Evolutionary conservation across 2,113 vertebrate genomes (phyloP).

Genomic region (Nansenia antarctica): DNA sequence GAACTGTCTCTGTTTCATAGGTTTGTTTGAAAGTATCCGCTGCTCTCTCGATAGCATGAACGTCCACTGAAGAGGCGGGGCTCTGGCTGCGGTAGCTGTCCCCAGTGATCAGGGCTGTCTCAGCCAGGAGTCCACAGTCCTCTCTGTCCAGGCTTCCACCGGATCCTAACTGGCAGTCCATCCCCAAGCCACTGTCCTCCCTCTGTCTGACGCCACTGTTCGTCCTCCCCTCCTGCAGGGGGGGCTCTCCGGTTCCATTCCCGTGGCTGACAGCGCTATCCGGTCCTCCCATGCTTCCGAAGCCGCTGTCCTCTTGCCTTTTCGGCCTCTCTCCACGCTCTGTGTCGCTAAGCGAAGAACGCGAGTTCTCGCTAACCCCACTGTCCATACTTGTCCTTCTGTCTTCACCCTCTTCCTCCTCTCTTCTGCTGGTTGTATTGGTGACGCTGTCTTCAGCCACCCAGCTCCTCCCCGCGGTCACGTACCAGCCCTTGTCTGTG

Average conservation of each 20-base stretch:
- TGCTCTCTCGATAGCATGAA: slow-evolving; percentile 11
- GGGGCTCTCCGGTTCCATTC: slow-evolving; percentile 38
- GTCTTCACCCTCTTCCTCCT: slow-evolving; percentile 31
- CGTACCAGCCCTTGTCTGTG: slow-evolving; percentile 73
- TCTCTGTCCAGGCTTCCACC: slow-evolving; percentile 41
- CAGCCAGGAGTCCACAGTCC: slow-evolving; percentile 28
- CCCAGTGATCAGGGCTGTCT: slow-evolving; percentile 10
- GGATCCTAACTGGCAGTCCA: slow-evolving; percentile 40
- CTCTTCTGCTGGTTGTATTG: neutral
- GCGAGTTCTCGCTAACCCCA: slow-evolving; percentile 56
- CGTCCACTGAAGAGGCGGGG: slow-evolving; percentile 30
- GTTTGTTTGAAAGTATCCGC: slow-evolving; percentile 29
- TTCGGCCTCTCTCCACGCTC: neutral
- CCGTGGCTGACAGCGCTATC: slow-evolving; percentile 46
- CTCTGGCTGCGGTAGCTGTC: slow-evolving; percentile 62
- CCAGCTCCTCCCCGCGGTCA: slow-evolving; percentile 30
- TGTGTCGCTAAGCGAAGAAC: slow-evolving; percentile 3
- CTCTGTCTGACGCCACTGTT: neutral
- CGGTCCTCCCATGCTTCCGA: slow-evolving; percentile 61
- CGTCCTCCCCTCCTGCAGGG: slow-evolving; percentile 33
- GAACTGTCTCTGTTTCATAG: slow-evolving; percentile 21
- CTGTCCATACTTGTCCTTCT: slow-evolving; percentile 70
- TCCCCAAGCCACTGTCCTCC: slow-evolving; percentile 59
- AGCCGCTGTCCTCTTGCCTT: slow-evolving; percentile 73
- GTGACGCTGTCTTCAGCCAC: neutral